Percentiles rank a stretch among this genome's conserved stretches.
Evolutionary conservation across 2,888 invertebrate genomes (phyloP).

Genomic region (Drosophila infuscata): DNA sequence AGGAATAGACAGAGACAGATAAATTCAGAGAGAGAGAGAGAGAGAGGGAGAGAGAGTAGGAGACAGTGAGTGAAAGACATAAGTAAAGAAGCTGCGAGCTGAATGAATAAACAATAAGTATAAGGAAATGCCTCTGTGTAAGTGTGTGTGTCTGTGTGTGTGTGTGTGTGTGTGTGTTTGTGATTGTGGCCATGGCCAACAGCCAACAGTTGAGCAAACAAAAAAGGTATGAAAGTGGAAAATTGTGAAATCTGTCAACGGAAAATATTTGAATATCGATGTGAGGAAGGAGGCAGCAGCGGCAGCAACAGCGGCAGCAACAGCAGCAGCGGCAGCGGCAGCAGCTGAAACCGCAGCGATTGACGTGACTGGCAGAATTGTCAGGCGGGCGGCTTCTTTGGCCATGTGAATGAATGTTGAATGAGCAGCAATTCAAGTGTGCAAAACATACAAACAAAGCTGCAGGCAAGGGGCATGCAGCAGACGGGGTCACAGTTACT

Average conservation of each 20-base stretch:
- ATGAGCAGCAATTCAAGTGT: conserved; percentile 76
- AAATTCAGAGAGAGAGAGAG: not conserved
- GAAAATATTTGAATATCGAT: conserved; percentile 78
- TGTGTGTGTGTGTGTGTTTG: conserved; percentile 11
- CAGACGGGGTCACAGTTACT: conserved; percentile 10
- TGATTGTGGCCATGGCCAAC: conserved; percentile 43
- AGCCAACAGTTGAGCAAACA: conserved; percentile 48
- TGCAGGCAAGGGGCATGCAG: not conserved
- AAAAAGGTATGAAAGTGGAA: conserved; percentile 77
- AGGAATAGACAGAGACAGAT: not conserved
- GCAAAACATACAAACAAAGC: conserved; percentile 65
- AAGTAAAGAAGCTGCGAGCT: conserved; percentile 49
- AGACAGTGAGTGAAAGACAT: conserved; percentile 10
- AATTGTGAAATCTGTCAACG: conserved; percentile 78
- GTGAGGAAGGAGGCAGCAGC: conserved; percentile 12
- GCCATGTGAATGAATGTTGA: conserved; percentile 75
- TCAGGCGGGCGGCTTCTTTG: conserved; percentile 38
- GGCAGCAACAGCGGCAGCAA: not conserved
- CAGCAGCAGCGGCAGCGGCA: not conserved
- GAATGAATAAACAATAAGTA: conserved; percentile 72
- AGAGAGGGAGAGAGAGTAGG: not conserved
- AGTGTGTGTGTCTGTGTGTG: conserved; percentile 18
- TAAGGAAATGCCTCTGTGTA: conserved; percentile 51
- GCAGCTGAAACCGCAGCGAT: conserved; percentile 9
- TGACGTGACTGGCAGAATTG: conserved; percentile 38